phyloP scores from a whole-genome alignment of 2,113 vertebrate species.

The Puma concolor region DNA sequence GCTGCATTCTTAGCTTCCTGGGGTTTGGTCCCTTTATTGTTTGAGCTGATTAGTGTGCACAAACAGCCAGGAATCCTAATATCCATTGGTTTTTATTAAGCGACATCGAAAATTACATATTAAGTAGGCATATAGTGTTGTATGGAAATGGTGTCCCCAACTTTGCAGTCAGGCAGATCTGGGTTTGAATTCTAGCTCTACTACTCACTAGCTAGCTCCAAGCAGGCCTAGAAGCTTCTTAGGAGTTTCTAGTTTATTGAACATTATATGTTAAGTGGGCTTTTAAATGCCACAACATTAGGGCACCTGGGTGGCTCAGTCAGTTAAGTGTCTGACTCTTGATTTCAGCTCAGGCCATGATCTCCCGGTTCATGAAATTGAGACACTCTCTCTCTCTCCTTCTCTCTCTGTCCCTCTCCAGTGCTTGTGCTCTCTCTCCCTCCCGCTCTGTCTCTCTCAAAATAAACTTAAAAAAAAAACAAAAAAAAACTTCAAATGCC shows the following conservation, averaged over 20 bases:
- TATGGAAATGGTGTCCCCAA: not conserved
- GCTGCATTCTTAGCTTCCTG: not conserved
- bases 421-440: no score
- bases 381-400: no score
- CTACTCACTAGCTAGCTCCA: not conserved
- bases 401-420: no score
- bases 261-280: not conserved
- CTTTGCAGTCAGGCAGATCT: not conserved
- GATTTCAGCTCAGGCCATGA: no score
- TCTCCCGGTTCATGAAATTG: no score
- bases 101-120: not conserved
- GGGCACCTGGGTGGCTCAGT: no score
- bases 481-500: not conserved
- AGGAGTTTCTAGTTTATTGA: not conserved
- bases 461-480: no score
- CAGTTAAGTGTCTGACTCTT: no score
- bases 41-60: not conserved
- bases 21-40: not conserved
- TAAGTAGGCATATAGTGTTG: not conserved
- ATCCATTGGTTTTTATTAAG: not conserved
- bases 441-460: no score
- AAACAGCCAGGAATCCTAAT: not conserved
- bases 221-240: not conserved
- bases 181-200: not conserved
- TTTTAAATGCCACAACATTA: not conserved